Conservation (phyloP, 1,140 invertebrate species). For the Cotesia vestalis region DNA sequence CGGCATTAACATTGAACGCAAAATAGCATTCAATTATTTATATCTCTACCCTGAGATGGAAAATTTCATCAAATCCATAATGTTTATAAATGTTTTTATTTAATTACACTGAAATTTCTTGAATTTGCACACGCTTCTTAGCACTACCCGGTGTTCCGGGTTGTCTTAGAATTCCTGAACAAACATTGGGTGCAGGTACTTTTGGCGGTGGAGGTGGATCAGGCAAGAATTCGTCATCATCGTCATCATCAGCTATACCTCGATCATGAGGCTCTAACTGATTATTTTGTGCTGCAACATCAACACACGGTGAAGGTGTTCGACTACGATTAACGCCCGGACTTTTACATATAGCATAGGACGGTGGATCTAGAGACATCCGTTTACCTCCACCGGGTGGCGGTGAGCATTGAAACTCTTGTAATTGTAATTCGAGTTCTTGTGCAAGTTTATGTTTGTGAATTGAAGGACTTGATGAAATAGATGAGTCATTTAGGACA, state of each 20-base stretch:
- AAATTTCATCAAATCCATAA: slow-evolving; percentile 31
- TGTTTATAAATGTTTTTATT: background rate
- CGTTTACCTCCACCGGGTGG: slow-evolving; percentile 66
- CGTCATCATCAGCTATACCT: slow-evolving; percentile 66
- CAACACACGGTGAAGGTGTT: slow-evolving; percentile 65
- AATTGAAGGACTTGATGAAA: slow-evolving; percentile 64
- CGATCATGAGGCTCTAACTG: slow-evolving; percentile 60
- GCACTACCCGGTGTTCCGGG: slow-evolving; percentile 73
- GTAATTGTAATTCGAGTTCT: slow-evolving; percentile 72
- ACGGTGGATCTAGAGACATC: slow-evolving; percentile 62
- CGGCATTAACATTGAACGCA: slow-evolving; percentile 22
- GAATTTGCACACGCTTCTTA: slow-evolving; percentile 87
- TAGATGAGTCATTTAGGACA: slow-evolving; percentile 54
- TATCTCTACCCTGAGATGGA: slow-evolving; percentile 21
- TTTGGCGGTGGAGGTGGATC: slow-evolving; percentile 77
- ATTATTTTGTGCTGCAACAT: slow-evolving; percentile 66
- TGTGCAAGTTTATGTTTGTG: slow-evolving; percentile 73
- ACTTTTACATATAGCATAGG: slow-evolving; percentile 62
- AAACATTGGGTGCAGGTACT: slow-evolving; percentile 64
- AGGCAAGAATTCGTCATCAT: slow-evolving; percentile 67
- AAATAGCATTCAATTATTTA: slow-evolving; percentile 23
- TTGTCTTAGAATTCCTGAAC: slow-evolving; percentile 71
- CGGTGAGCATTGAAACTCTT: slow-evolving; percentile 73
- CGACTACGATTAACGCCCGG: slow-evolving; percentile 61
- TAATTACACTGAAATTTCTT: slow-evolving; percentile 84